phyloP scores from a whole-genome alignment of 2,888 invertebrate species.

The Anaspis maculata region DNA sequence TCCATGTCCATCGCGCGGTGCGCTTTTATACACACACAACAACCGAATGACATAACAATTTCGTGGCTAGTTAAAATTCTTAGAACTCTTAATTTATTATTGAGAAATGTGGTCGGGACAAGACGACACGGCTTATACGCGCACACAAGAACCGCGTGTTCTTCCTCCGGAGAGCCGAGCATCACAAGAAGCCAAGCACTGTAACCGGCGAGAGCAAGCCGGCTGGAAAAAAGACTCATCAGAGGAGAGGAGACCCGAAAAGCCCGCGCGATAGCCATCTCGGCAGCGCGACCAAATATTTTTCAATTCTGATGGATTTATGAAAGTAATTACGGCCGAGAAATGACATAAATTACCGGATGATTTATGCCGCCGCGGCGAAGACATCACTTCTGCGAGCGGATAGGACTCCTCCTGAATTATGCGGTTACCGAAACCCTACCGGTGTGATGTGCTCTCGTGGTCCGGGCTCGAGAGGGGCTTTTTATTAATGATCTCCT shows the following conservation, averaged over 20 bases:
- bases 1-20: not conserved
- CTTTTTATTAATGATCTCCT: no score
- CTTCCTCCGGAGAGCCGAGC: constrained; percentile 3
- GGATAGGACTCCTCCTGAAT: no score
- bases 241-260: not conserved
- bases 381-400: no score
- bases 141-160: constrained; percentile 3
- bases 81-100: constrained; percentile 19
- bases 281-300: constrained; percentile 27
- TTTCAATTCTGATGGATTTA: constrained; percentile 33
- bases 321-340: constrained; percentile 35
- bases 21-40: not conserved
- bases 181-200: constrained; percentile 4
- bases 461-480: no score
- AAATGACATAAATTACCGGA: constrained; percentile 36
- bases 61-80: constrained; percentile 20
- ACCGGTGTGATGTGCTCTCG: no score
- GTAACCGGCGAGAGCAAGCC: no score
- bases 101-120: constrained; percentile 14
- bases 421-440: no score
- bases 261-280: constrained; percentile 27
- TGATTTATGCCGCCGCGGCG: no score
- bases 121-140: constrained; percentile 4
- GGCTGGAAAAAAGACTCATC: no score
- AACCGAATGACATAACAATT: constrained; percentile 16